phyloP scores from a whole-genome alignment of 2,888 invertebrate species.

The Tachina lurida region DNA sequence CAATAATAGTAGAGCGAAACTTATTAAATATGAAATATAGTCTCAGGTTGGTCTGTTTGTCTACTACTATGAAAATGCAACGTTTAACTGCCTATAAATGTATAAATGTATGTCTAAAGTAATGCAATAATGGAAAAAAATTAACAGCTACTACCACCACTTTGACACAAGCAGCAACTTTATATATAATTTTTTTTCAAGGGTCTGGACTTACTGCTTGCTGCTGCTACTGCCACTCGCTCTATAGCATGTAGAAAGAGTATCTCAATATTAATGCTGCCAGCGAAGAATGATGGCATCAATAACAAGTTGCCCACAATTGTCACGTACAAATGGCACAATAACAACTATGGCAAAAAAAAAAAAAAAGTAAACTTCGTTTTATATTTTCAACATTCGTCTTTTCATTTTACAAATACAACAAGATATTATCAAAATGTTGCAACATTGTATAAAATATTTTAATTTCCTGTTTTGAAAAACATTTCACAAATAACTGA shows the following conservation, averaged over 20 bases:
- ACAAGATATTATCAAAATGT: background rate
- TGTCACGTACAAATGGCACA: constrained; percentile 58
- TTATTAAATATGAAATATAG: constrained; percentile 71
- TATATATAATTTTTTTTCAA: constrained; percentile 27
- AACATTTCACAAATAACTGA: background rate
- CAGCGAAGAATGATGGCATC: constrained; percentile 54
- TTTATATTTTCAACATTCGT: background rate
- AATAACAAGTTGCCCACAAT: constrained; percentile 64
- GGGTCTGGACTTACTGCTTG: constrained; percentile 25
- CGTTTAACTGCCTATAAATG: constrained; percentile 56
- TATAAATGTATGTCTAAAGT: background rate
- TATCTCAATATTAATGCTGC: constrained; percentile 45
- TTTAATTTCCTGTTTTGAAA: constrained; percentile 37
- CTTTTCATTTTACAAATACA: background rate
- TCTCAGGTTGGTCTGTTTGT: constrained; percentile 42
- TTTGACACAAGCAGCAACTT: constrained; percentile 53
- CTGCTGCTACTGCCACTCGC: background rate
- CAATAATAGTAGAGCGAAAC: constrained; percentile 52
- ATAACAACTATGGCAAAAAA: background rate
- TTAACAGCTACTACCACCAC: constrained; percentile 52
- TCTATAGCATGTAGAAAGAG: constrained; percentile 23
- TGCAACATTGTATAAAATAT: constrained; percentile 54
- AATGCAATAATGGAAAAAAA: constrained; percentile 36
- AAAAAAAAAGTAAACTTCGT: background rate
- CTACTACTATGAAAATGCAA: background rate